phyloP scores from a whole-genome alignment of 1,140 invertebrate genomes.

The Samia ricini region DNA sequence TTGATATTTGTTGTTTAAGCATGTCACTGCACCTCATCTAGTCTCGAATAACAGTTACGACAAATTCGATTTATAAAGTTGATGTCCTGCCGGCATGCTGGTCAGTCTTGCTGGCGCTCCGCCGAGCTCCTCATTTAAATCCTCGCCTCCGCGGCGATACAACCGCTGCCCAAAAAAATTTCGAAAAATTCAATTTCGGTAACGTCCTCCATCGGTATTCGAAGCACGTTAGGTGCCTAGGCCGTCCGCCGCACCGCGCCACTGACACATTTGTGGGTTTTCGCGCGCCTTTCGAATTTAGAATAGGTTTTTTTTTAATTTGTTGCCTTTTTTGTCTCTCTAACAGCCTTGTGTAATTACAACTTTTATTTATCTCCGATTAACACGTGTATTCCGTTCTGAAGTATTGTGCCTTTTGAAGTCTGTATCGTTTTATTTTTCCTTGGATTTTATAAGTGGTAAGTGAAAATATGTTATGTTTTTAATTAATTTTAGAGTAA shows the following conservation, averaged over 20 bases:
- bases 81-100: constrained; percentile 65
- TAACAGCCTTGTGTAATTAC: constrained; percentile 42
- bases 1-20: background rate
- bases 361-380: too few relatives aligned
- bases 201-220: constrained; percentile 48
- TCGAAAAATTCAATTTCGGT: constrained; percentile 55
- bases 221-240: constrained; percentile 55
- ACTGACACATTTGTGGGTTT: constrained; percentile 73
- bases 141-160: constrained; percentile 40
- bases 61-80: constrained; percentile 72
- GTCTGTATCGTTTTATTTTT: constrained; percentile 34
- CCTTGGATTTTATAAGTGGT: constrained; percentile 27
- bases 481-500: background rate
- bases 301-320: constrained; percentile 59
- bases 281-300: constrained; percentile 72
- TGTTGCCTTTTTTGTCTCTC: constrained; percentile 44
- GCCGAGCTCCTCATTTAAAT: constrained; percentile 49
- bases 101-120: constrained; percentile 60
- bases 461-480: background rate
- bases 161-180: constrained; percentile 52
- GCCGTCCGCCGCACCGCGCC: constrained; percentile 63
- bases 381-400: constrained; percentile 33
- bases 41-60: constrained; percentile 58
- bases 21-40: constrained; percentile 23
- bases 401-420: constrained; percentile 26